Evolutionary conservation across 2,797 vertebrate species (phyloP).

Genomic region (Acanthopagrus latus): DNA sequence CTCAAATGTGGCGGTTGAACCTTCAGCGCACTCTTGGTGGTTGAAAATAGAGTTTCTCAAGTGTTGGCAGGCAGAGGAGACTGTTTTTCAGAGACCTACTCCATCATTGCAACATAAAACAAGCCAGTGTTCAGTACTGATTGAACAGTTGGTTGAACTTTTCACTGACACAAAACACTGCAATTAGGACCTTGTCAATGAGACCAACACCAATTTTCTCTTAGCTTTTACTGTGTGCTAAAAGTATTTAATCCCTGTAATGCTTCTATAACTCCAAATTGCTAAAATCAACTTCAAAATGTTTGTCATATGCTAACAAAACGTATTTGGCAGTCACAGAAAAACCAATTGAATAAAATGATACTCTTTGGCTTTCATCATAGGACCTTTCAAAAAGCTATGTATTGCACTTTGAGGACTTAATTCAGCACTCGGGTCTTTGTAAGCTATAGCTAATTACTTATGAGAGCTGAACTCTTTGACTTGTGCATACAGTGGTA

Average conservation of each 20-base stretch:
- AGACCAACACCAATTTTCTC: background rate
- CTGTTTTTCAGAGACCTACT: background rate
- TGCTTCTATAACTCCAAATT: background rate
- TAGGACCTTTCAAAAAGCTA: background rate
- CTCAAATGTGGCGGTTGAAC: background rate
- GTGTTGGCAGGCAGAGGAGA: background rate
- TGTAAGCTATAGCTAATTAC: background rate
- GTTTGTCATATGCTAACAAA: background rate
- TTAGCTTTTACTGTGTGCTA: background rate
- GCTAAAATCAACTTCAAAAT: background rate
- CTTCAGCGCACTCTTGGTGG: background rate
- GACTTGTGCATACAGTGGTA: background rate
- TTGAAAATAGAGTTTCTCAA: background rate
- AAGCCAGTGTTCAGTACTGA: background rate
- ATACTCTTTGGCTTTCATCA: background rate
- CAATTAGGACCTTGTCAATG: background rate
- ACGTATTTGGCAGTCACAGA: background rate
- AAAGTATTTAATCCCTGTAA: background rate
- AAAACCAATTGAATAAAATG: background rate
- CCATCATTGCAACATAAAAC: background rate
- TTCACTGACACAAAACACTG: background rate
- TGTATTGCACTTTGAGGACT: background rate
- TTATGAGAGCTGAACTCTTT: background rate
- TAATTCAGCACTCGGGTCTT: background rate
- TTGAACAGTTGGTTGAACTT: background rate